phyloP scores from a whole-genome alignment of 1,140 invertebrate genomes.

The Drosophila sp. region DNA sequence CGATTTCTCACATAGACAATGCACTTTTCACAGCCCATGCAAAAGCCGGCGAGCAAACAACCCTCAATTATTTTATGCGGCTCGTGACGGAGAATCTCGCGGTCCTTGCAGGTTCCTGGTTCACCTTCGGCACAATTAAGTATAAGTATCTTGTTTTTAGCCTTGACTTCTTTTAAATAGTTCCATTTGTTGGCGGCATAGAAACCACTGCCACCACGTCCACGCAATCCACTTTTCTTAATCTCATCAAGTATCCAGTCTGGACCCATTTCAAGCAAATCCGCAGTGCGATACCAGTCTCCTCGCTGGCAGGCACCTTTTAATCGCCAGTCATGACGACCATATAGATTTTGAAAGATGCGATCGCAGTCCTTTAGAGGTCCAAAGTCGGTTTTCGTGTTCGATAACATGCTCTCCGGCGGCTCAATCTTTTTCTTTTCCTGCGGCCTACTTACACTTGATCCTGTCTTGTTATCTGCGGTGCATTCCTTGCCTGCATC shows the following conservation, averaged over 20 bases:
- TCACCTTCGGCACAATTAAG: slow-evolving; percentile 99
- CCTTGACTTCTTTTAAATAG: slow-evolving; percentile 94
- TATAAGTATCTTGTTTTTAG: slow-evolving; percentile 98
- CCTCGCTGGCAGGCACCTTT: slow-evolving; percentile 95
- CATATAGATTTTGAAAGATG: slow-evolving; percentile 99
- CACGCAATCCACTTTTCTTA: slow-evolving; percentile 96
- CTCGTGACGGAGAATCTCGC: slow-evolving; percentile 99
- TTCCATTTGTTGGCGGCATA: slow-evolving; percentile 99
- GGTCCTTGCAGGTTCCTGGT: slow-evolving; percentile 99
- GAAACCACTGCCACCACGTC: slow-evolving; percentile 98
- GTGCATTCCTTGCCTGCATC: not conserved
- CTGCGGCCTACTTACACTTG: not conserved
- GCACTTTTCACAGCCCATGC: slow-evolving; percentile 97
- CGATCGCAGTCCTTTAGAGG: slow-evolving; percentile 94
- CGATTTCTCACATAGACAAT: slow-evolving; percentile 99
- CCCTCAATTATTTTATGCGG: slow-evolving; percentile 99
- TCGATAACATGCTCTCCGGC: slow-evolving; percentile 26
- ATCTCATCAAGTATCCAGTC: slow-evolving; percentile 99
- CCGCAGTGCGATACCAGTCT: slow-evolving; percentile 99
- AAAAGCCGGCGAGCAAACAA: slow-evolving; percentile 95
- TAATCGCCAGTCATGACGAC: slow-evolving; percentile 97
- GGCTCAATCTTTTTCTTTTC: not conserved
- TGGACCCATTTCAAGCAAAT: slow-evolving; percentile 96
- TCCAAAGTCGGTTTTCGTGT: slow-evolving; percentile 39
- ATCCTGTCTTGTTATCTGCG: not conserved